A percentile compares a stretch with the other conserved stretches of the same genome.
Evolutionary conservation across 92 coral and sea anemone genomes (phyloP).

Genomic region (Heteractis magnifica): DNA sequence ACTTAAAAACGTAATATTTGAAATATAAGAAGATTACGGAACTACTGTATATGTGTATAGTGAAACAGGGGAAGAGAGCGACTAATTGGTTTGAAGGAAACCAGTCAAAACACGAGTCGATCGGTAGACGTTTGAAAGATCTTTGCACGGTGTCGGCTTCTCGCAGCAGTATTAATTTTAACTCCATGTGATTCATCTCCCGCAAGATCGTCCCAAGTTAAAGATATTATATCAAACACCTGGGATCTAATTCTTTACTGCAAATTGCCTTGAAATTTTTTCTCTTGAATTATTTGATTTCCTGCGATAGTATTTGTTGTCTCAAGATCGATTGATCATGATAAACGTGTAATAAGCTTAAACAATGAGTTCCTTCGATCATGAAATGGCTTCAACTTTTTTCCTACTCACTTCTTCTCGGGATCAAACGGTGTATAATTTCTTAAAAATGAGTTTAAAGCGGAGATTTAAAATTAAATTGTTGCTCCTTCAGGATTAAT

Average conservation of each 20-base stretch:
- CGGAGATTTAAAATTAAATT: neutral
- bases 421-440: neutral
- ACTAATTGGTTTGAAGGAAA: neutral
- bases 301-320: too few species aligned
- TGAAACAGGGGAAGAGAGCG: neutral
- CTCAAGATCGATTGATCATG: too few species aligned
- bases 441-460: neutral
- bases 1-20: neutral
- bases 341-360: too few species aligned
- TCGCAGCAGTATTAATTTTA: too few species aligned
- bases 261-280: too few species aligned
- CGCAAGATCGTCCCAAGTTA: too few species aligned
- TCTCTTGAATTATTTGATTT: too few species aligned
- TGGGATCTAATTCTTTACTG: too few species aligned
- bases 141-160: too few species aligned
- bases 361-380: too few species aligned
- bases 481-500: neutral
- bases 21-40: neutral
- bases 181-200: too few species aligned
- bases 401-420: neutral
- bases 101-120: conserved; percentile 1
- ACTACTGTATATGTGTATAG: neutral
- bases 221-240: too few species aligned
- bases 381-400: neutral
- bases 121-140: neutral